Percentiles rank a stretch among this genome's conserved stretches.
Evolutionary conservation across 2,113 vertebrate genomes (phyloP).

Genomic region (Tachysurus vachellii): DNA sequence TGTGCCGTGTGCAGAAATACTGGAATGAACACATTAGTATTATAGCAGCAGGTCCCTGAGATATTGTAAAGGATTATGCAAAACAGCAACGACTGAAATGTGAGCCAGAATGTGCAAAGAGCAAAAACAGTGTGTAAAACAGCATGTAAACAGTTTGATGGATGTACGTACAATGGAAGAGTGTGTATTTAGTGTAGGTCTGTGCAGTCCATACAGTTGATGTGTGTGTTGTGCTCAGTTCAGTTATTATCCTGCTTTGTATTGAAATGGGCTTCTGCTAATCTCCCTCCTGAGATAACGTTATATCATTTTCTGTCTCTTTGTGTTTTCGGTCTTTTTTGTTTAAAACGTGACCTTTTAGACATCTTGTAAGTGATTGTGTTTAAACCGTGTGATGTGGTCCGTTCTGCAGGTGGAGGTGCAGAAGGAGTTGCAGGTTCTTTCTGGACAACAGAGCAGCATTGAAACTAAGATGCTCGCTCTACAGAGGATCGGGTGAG

Average conservation of each 20-base stretch:
- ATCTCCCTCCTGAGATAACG: not conserved
- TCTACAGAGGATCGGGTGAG: slow-evolving; percentile 93
- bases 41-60: too few species aligned
- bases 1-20: too few species aligned
- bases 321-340: not conserved
- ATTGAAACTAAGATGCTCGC: slow-evolving; percentile 91
- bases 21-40: too few species aligned
- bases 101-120: too few species aligned
- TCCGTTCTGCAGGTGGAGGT: slow-evolving; percentile 77
- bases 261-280: not conserved
- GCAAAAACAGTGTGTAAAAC: too few species aligned
- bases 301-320: not conserved
- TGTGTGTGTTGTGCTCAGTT: not conserved
- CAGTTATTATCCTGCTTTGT: not conserved
- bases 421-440: slow-evolving; percentile 81
- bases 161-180: too few species aligned
- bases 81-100: too few species aligned
- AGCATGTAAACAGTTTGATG: too few species aligned
- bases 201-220: too few species aligned
- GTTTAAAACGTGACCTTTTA: not conserved
- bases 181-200: too few species aligned
- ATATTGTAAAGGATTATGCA: too few species aligned
- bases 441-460: slow-evolving; percentile 83
- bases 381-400: not conserved
- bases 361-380: not conserved